Evolutionary conservation across 2,888 invertebrate genomes (phyloP), one percentile per base, ranked within the genome.

Genomic region (Mechanitis mazaeus): DNA sequence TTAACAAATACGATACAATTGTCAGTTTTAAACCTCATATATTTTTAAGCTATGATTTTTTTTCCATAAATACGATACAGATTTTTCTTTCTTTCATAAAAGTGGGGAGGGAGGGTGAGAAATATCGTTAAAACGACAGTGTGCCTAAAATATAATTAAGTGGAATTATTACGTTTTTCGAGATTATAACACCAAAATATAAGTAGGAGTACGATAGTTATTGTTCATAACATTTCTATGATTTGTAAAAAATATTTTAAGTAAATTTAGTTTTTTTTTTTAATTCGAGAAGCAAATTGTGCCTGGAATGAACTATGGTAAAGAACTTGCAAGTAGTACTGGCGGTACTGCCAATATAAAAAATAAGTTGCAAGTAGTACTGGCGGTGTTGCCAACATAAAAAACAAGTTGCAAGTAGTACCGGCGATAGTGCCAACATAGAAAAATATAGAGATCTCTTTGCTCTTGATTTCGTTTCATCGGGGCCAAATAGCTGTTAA

Each of bases 401-500:
- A 31, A 31, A 50, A 31, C 50, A 50, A 50, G 50, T 31, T 5
- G 50, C 47, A 20, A 47, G 47, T 47, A 28, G n/a, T 20, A 28
- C n/a, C n/a, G 47, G 47, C 47, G 47, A 20, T 47, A 47, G 47
- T 47, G 47, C 47, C 47, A 47, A 47, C 47, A 50, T 60, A 28
- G 54, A 47, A 56, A 56, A 60, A 62, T 47, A 73, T 79, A 76
- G 75, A 77, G 81, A 83, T 85, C 81, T 83, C 77, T 77, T 75
- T 77, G 79, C 77, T 79, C 77, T 78, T 77, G 78, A 77, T 81
- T 81, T 83, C 76, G 77, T 86, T 87, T 85, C 82, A 78, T 81
- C 76, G 88, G 88, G 88, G 87, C 88, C 88, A 88, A 88, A 87
- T 88, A 88, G 85, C 75, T 85, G 69, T 83, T 79, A 78, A 76